Conservation (phyloP, 1,140 invertebrate genomes). For the Aphelenchoides besseyi region DNA sequence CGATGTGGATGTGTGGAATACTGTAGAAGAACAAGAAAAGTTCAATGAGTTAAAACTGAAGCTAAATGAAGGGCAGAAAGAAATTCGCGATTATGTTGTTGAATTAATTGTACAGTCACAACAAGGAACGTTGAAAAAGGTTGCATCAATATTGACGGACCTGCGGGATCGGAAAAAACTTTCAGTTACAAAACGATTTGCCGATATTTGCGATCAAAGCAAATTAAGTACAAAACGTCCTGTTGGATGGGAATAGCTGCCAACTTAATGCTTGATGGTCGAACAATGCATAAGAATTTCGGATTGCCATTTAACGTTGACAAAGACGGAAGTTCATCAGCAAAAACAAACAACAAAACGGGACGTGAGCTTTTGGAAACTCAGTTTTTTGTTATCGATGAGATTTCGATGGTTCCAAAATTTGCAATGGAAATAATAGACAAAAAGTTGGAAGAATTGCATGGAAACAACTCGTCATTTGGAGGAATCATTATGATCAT, state of each 20-base stretch:
- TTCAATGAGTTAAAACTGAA: neutral
- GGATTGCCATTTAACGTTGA: neutral
- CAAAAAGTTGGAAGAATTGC: neutral
- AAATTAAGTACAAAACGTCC: neutral
- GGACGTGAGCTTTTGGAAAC: neutral
- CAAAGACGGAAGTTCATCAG: neutral
- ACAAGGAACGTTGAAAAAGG: neutral
- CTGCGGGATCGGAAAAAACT: neutral
- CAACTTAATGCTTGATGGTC: neutral
- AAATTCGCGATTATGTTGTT: neutral
- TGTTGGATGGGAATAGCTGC: neutral
- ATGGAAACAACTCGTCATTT: neutral
- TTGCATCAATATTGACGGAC: neutral
- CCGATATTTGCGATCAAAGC: neutral
- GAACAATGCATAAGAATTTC: slow-evolving; percentile 1
- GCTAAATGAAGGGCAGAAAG: neutral
- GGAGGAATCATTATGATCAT: neutral
- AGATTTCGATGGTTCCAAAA: neutral
- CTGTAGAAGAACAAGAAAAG: neutral
- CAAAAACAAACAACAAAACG: neutral
- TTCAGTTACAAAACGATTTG: neutral
- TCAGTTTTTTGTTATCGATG: neutral
- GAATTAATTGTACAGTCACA: neutral
- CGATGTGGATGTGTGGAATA: neutral
- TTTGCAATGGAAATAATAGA: neutral